Percentiles rank a stretch among this genome's conserved stretches.
Conservation (phyloP, 2,113 vertebrate genomes). For the Cyprinus carpio region DNA sequence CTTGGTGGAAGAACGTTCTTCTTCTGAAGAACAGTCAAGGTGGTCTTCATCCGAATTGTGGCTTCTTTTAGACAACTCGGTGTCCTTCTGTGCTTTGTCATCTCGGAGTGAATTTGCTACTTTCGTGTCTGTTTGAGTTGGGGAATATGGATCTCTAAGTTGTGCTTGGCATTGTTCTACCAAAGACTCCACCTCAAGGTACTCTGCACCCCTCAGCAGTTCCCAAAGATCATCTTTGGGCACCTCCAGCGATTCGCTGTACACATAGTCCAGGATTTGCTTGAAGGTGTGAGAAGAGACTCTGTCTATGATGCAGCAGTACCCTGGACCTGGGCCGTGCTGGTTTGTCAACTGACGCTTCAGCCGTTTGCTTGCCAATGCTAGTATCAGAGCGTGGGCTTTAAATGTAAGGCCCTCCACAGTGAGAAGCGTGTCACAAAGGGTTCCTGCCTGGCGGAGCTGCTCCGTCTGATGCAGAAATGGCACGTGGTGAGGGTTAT, state of each 20-base stretch:
- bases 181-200: conserved; percentile 74
- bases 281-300: conserved; percentile 78
- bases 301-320: conserved; percentile 67
- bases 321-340: conserved; percentile 55
- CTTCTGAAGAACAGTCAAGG: background rate
- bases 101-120: background rate
- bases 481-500: conserved; percentile 74
- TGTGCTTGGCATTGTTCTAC: conserved; percentile 74
- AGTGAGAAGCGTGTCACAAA: conserved; percentile 79
- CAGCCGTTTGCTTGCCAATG: conserved; percentile 77
- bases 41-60: background rate
- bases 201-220: conserved; percentile 75
- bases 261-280: conserved; percentile 81
- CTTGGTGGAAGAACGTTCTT: conserved; percentile 15
- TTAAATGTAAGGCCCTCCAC: conserved; percentile 76
- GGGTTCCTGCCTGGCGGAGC: conserved; percentile 70
- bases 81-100: background rate
- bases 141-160: conserved; percentile 44
- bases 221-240: conserved; percentile 64
- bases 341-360: conserved; percentile 62
- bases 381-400: conserved; percentile 81
- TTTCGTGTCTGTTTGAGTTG: conserved; percentile 45
- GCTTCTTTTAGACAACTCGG: background rate
- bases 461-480: conserved; percentile 77
- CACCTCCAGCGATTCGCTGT: conserved; percentile 74